phyloP scores from a whole-genome alignment of 2,113 vertebrate species.

The Zeus faber region DNA sequence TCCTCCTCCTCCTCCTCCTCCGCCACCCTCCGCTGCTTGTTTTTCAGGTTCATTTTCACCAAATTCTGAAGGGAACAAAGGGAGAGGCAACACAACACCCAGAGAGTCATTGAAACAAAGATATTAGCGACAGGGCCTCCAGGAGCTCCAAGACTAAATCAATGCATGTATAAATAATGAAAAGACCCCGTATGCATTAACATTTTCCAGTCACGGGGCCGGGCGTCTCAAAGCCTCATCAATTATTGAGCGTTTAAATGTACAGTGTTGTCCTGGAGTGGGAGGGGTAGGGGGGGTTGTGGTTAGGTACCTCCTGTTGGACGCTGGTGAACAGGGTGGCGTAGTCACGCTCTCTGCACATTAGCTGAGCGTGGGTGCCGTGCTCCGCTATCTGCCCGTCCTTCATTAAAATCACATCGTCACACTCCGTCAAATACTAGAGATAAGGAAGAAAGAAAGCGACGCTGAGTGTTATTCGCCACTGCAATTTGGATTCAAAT shows the following conservation, averaged over 20 bases:
- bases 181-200: constrained; percentile 54
- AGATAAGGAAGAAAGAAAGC: constrained; percentile 12
- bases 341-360: constrained; percentile 74
- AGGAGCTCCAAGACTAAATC: constrained; percentile 53
- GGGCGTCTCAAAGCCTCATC: constrained; percentile 40
- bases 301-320: constrained; percentile 80
- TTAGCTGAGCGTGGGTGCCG: constrained; percentile 76
- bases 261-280: constrained; percentile 41
- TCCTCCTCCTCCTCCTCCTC: background rate
- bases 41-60: constrained; percentile 71
- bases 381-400: constrained; percentile 78
- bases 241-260: constrained; percentile 64
- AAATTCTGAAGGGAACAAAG: constrained; percentile 53
- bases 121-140: constrained; percentile 53
- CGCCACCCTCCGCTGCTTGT: constrained; percentile 49
- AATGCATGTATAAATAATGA: constrained; percentile 61
- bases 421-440: constrained; percentile 78
- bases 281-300: constrained; percentile 19
- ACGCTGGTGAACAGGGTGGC: constrained; percentile 72
- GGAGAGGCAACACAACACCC: constrained; percentile 18
- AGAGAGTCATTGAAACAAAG: constrained; percentile 47
- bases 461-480: too few species aligned
- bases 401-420: constrained; percentile 78
- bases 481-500: too few species aligned
- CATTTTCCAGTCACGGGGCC: constrained; percentile 52